Evolutionary conservation across 2,113 vertebrate species (phyloP), one percentile per base, ranked within the genome.

Genomic region (Ameiurus melas): DNA sequence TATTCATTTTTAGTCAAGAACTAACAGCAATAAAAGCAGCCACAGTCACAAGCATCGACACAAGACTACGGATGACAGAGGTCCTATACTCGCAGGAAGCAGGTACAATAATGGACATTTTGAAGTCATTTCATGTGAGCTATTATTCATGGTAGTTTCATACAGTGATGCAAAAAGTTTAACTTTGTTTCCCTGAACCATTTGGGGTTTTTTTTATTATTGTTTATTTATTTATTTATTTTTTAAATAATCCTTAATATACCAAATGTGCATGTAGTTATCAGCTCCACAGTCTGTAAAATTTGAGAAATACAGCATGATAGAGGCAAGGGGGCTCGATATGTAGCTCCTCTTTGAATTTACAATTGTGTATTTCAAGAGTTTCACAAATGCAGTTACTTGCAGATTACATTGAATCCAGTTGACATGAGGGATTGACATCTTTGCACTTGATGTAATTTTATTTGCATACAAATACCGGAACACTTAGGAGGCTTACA

Each of bases 91-190:
- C 20, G 14, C 60, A 84, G 39, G 22, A 6, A 85, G 39, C 66
- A 88, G 87, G 91, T 90, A 47, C 68, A 53, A 85, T 78, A 16
- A n/a, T 6, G 33, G 14, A 14, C 14, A 55, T 57, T 80, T 27
- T 27, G 3, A 71, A 39, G 39, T 25, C 8, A 43, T 47, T 57
- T 57, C 19, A 19, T 57, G 14, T 30, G n/a, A 80, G 9, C 9
- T 47, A 9, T 47, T 36, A 9, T 75, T 75, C 20, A 39, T 73
- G 36, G 8, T 20, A 19, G 19, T 75, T 73, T 75, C 8, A 39
- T 25, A 22, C 36, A 75, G 30, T 33, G 4, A 33, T 68, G 66
- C 30, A 30, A 16, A 68, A 68, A 14, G 8, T 27, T 10, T 25
- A 9, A 13, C 53, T 55, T 64, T 64, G 27, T 27, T 10, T 16